Base-by-base conservation (phyloP, 2,797 vertebrate genomes). In the Amazona finschi region DNA sequence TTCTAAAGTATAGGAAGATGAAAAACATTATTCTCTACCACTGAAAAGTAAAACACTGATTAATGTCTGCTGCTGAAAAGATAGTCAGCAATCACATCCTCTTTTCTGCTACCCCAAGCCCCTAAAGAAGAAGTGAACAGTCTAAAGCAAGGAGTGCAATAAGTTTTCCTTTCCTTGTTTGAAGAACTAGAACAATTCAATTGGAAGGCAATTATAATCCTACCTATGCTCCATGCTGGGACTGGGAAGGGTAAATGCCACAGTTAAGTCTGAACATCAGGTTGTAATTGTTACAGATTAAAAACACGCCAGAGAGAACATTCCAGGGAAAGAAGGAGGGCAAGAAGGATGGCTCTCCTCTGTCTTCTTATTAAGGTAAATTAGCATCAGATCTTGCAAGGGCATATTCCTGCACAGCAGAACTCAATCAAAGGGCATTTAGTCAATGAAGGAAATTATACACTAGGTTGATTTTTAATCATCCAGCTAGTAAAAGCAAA, bases 221-320 rank as follows among this genome's bases (percentile, higher is more conserved):
- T 87, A 83, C 52, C 71, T 92, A 80, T 72, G 83, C 69, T 90
- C 67, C 75, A 62, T 4, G 15, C 89, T 89, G 71, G 93, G 94
- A 79, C 46, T 78, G 36, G 78, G 43, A 57, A 88, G 95, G 38
- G 83, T 85, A 94, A 95, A 95, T 91, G 85, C 89, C 80, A 81
- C 38, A 85, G 95, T 94, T 96, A 96, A 91, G 91, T 75, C 89
- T 85, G 88, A 93, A 87, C 74, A 91, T 95, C 84, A 91, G 95
- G 67, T 94, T 95, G 95, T 85, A 96, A 96, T 85, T 91, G 70
- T 65, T 82, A 93, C 92, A 96, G 90, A 95, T 96, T 95, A 96
- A 96, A 96, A 78, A 87, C 90, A 82, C 57, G 27, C 91, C 83
- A 92, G 87, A 92, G 78, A 73, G 93, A 97, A 89, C 95, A 94